These are phyloP conservation scores for Pelodytes ibericus DNA, from an alignment of 2,797 vertebrate species.

Conservation along the genomic window DNA sequence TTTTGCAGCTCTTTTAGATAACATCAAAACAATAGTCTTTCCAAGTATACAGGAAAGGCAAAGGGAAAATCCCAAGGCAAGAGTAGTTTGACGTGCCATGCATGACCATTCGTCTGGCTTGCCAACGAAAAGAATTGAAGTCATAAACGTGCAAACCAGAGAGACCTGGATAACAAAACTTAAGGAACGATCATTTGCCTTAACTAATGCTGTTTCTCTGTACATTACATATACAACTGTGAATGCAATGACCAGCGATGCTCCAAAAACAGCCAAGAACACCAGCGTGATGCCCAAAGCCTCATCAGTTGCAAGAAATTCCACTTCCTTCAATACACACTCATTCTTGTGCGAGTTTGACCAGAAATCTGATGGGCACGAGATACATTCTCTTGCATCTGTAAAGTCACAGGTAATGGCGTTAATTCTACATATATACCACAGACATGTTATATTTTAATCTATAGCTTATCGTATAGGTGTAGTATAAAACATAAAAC, in stretches of 20 bases:
- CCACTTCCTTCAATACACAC: constrained; percentile 80
- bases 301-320: constrained; percentile 82
- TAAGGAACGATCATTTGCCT: constrained; percentile 74
- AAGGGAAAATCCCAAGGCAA: constrained; percentile 81
- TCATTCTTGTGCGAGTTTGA: constrained; percentile 76
- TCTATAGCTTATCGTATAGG: too few species aligned
- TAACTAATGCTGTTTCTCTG: constrained; percentile 76
- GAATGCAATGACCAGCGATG: constrained; percentile 73
- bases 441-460: too few species aligned
- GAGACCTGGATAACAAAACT: constrained; percentile 80
- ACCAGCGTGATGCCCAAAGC: constrained; percentile 83
- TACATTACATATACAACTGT: constrained; percentile 71
- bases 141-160: constrained; percentile 78
- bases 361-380: constrained; percentile 79
- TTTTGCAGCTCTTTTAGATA: constrained; percentile 73
- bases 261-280: constrained; percentile 77
- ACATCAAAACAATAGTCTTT: constrained; percentile 79
- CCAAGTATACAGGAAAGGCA: constrained; percentile 82
- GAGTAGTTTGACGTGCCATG: constrained; percentile 80
- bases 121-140: constrained; percentile 81
- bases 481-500: too few species aligned
- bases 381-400: constrained; percentile 83
- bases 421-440: too few species aligned
- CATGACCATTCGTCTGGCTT: constrained; percentile 80
- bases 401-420: constrained; percentile 39